Evolutionary conservation across 2,888 invertebrate genomes (phyloP).

Genomic region (Drosophila acutilabella): DNA sequence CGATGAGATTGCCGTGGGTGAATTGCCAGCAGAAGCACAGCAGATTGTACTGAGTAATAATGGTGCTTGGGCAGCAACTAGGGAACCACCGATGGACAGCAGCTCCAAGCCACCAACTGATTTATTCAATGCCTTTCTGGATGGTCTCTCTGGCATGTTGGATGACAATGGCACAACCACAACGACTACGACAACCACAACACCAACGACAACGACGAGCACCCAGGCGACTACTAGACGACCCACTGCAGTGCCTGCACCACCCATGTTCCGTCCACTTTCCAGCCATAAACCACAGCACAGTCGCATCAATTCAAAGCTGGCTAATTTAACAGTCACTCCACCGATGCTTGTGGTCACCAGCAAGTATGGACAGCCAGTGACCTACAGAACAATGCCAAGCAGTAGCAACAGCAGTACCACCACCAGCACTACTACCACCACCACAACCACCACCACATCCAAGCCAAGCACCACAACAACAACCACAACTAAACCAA

Average conservation of each 20-base stretch:
- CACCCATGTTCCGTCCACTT: slow-evolving; percentile 78
- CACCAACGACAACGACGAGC: slow-evolving; percentile 18
- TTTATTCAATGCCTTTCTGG: slow-evolving; percentile 69
- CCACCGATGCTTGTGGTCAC: slow-evolving; percentile 69
- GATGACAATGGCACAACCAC: slow-evolving; percentile 49
- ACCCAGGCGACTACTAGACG: slow-evolving; percentile 34
- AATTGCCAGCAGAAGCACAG: slow-evolving; percentile 67
- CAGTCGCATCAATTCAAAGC: slow-evolving; percentile 79
- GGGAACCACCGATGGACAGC: slow-evolving; percentile 6
- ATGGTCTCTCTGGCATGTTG: slow-evolving; percentile 76
- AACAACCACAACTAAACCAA: slow-evolving; percentile 43
- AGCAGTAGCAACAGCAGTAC: slow-evolving; percentile 18
- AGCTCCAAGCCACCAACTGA: slow-evolving; percentile 48
- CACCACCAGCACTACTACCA: slow-evolving; percentile 19
- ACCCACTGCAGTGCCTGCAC: slow-evolving; percentile 36
- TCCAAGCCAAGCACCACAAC: slow-evolving; percentile 24
- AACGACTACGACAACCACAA: slow-evolving; percentile 23
- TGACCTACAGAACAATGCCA: slow-evolving; percentile 64
- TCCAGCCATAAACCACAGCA: slow-evolving; percentile 69
- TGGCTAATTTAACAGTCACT: slow-evolving; percentile 77
- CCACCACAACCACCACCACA: slow-evolving; percentile 36
- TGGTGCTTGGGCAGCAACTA: slow-evolving; percentile 33
- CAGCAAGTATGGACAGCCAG: slow-evolving; percentile 64
- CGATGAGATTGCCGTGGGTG: slow-evolving; percentile 72
- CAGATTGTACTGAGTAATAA: slow-evolving; percentile 45